A percentile compares a stretch with the other conserved stretches of the same genome.
These are phyloP conservation scores for Archegozetes longisetosus DNA, from an alignment of 1,140 invertebrate species.

Conservation along the genomic window DNA sequence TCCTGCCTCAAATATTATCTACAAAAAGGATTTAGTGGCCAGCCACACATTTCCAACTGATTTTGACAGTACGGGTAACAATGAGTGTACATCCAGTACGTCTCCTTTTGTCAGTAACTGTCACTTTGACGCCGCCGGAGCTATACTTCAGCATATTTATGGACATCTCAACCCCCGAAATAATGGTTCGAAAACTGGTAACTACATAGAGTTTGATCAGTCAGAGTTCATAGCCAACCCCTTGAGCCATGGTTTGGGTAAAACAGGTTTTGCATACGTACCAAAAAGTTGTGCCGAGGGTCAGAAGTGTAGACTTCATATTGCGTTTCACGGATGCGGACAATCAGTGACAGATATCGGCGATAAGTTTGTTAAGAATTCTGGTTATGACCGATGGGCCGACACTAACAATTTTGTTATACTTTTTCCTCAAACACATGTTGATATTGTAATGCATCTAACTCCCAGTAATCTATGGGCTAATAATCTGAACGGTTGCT, in stretches of 20 bases:
- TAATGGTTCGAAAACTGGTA: not conserved
- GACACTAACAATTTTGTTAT: slow-evolving; percentile 9
- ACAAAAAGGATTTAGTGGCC: slow-evolving; percentile 7
- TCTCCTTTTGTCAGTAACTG: slow-evolving; percentile 5
- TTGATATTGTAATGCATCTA: not conserved
- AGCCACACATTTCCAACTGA: slow-evolving; percentile 12
- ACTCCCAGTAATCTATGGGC: not conserved
- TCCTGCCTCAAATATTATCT: slow-evolving; percentile 3
- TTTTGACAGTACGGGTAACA: slow-evolving; percentile 8
- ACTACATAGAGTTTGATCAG: slow-evolving; percentile 5
- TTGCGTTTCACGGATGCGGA: slow-evolving; percentile 4
- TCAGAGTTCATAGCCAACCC: slow-evolving; percentile 5
- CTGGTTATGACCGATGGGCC: slow-evolving; percentile 10
- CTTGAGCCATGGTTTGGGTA: not conserved
- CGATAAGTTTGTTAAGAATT: slow-evolving; percentile 2
- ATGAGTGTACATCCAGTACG: not conserved
- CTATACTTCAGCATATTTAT: slow-evolving; percentile 7
- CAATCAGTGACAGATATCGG: not conserved
- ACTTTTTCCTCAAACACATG: slow-evolving; percentile 7
- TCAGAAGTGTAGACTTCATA: slow-evolving; percentile 1
- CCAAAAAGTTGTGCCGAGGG: slow-evolving; percentile 1
- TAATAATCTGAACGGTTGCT: slow-evolving; percentile 7
- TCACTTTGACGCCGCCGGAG: slow-evolving; percentile 4
- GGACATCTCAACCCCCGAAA: not conserved
- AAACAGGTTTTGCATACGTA: slow-evolving; percentile 3